phyloP scores from a whole-genome alignment of 2,797 vertebrate species.

The Mormyrus proboscirostris region DNA sequence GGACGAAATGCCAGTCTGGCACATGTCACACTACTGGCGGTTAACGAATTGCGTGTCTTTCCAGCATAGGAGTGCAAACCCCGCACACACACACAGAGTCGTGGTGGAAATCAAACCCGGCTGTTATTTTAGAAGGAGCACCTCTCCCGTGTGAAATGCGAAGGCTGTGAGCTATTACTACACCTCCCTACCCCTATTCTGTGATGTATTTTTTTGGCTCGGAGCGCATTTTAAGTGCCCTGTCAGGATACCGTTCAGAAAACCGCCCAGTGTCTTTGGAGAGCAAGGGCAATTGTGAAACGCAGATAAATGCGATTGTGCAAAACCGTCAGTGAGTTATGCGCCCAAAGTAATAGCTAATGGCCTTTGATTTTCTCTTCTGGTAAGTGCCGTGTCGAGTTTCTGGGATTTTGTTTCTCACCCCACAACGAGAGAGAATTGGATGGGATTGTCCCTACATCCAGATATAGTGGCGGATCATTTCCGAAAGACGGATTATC shows the following conservation, averaged over 20 bases:
- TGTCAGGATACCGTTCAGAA: not conserved
- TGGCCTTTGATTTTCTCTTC: slow-evolving; percentile 18
- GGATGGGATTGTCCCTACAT: not conserved
- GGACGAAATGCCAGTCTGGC: not conserved
- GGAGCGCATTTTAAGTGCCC: not conserved
- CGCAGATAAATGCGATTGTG: not conserved
- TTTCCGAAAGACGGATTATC: not conserved
- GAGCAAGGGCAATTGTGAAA: not conserved
- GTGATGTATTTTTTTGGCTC: not conserved
- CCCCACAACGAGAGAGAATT: slow-evolving; percentile 21
- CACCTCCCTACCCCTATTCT: not conserved
- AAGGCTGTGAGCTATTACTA: not conserved
- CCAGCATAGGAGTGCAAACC: not conserved
- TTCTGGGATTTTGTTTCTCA: not conserved
- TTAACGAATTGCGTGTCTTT: not conserved
- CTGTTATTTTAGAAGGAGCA: not conserved
- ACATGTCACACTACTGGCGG: not conserved
- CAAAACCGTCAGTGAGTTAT: not conserved
- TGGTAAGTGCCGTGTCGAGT: not conserved
- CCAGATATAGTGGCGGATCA: not conserved
- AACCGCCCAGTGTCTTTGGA: not conserved
- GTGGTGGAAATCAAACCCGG: not conserved
- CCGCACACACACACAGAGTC: too few species aligned
- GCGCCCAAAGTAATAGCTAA: not conserved
- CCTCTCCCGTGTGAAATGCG: not conserved